Base-by-base conservation (phyloP, 2,113 vertebrate genomes). In the Phaethon lepturus region DNA sequence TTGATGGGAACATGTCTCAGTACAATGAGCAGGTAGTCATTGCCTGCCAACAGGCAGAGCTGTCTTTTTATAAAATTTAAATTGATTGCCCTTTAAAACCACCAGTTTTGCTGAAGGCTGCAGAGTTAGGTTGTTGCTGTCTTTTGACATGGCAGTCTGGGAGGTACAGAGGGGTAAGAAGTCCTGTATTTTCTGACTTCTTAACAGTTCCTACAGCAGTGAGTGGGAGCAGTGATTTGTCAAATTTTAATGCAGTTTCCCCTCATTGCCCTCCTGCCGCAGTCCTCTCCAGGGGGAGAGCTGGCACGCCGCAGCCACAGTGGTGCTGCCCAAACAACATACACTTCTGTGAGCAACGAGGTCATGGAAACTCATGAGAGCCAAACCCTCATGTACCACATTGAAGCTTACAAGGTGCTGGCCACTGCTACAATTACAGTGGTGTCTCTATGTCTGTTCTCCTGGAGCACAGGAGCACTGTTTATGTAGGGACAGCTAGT, bases 221-320 rank as follows among this genome's bases (percentile, higher is more conserved):
- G 0, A 67, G 25, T 20, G 29, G 42, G 60, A 67, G 60, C 56
- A 75, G 35, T 14, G 29, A 87, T 68, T 64, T 44, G 23, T 50
- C 17, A 60, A 23, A 12, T 55, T 82, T 53, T 55, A 55, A n/a
- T 29, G 33, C n/a, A 25, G 22, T 35, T 76, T 63, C 31, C 47
- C 75, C 25, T 64, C 50, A 16, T 0, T 73, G n/a, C 26, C 28
- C 44, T 91, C 60, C 33, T 16, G n/a, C 44, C 13, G 2, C 44
- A 45, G 47, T 15, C 38, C 25, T 71, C 1, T 4, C 13, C 0
- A 0, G 2, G 31, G 24, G 53, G 12, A 81, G 29, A 76, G 24
- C 42, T 74, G 63, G 26, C 42, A n/a, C 35, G 35, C 33, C 6
- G 2, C 78, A 90, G 73, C 35, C 47, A 29, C 25, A 60, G 67